Conservation (phyloP, 2,797 vertebrate species). For the Sebastes steindachneri region DNA sequence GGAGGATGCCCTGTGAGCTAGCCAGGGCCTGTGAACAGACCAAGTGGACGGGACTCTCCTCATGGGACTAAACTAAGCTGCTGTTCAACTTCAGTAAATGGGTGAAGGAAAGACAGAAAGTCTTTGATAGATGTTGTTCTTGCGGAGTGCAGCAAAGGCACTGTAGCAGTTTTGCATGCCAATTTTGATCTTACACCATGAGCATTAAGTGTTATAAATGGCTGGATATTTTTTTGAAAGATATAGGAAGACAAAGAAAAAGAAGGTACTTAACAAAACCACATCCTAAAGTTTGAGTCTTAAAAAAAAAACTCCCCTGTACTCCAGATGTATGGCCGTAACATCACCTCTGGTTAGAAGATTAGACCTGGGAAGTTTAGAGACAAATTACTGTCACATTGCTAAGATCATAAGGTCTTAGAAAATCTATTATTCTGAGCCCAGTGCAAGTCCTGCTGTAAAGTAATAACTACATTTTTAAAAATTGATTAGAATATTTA, state of each 20-base stretch:
- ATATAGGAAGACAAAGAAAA: background rate
- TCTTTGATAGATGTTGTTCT: slow-evolving; percentile 41
- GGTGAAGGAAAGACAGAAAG: slow-evolving; percentile 27
- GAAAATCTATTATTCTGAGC: background rate
- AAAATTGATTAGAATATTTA: background rate
- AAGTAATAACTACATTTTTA: background rate
- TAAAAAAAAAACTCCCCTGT: background rate
- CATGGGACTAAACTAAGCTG: slow-evolving; percentile 31
- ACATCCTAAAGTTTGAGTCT: background rate
- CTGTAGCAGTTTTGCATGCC: background rate
- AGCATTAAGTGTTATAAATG: background rate
- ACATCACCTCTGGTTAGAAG: background rate
- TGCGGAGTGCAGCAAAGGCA: background rate
- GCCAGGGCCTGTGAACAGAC: slow-evolving; percentile 76
- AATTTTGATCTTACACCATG: background rate
- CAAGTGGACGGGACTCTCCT: slow-evolving; percentile 49
- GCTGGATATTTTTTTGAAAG: background rate
- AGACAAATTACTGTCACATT: background rate
- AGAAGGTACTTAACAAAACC: background rate
- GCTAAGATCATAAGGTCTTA: background rate
- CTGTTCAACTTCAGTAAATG: slow-evolving; percentile 55
- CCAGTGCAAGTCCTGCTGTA: background rate
- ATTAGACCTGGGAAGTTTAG: background rate
- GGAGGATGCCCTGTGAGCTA: slow-evolving; percentile 71
- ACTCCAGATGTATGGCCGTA: background rate